phyloP scores from a whole-genome alignment of 1,140 invertebrate species.

The Cherax quadricarinatus region DNA sequence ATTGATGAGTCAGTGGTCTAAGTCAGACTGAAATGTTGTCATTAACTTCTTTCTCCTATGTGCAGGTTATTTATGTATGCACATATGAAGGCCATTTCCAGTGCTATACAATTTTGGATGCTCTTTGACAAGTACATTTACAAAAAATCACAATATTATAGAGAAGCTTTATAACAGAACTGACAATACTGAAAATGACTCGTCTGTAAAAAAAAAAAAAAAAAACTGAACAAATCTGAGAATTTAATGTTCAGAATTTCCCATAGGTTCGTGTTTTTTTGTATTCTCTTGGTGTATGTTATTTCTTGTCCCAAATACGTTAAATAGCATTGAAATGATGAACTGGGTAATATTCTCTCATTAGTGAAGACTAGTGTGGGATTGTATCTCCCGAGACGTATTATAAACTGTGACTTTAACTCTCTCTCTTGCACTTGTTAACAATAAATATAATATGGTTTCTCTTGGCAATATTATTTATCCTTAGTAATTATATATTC shows the following conservation, averaged over 20 bases:
- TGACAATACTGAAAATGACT: too few species aligned
- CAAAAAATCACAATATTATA: too few species aligned
- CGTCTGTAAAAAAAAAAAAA: too few species aligned
- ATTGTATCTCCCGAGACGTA: not conserved
- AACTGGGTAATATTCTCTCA: not conserved
- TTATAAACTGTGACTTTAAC: not conserved
- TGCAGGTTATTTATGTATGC: too few species aligned
- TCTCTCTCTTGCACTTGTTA: constrained; percentile 22
- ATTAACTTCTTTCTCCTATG: too few species aligned
- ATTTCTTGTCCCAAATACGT: not conserved
- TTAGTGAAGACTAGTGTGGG: not conserved
- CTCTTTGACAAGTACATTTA: too few species aligned
- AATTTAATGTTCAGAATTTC: not conserved
- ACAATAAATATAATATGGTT: constrained; percentile 31
- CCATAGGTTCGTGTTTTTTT: not conserved
- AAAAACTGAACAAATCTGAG: not conserved
- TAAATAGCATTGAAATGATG: not conserved
- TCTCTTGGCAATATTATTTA: constrained; percentile 1
- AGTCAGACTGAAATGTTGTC: too few species aligned
- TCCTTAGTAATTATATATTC: too few species aligned
- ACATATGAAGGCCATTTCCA: too few species aligned
- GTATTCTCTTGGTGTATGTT: not conserved
- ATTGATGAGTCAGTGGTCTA: too few species aligned
- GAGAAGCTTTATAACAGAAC: too few species aligned
- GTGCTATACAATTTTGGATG: too few species aligned